Base-by-base conservation (phyloP, 2,888 invertebrate species). In the Anaspis maculata region DNA sequence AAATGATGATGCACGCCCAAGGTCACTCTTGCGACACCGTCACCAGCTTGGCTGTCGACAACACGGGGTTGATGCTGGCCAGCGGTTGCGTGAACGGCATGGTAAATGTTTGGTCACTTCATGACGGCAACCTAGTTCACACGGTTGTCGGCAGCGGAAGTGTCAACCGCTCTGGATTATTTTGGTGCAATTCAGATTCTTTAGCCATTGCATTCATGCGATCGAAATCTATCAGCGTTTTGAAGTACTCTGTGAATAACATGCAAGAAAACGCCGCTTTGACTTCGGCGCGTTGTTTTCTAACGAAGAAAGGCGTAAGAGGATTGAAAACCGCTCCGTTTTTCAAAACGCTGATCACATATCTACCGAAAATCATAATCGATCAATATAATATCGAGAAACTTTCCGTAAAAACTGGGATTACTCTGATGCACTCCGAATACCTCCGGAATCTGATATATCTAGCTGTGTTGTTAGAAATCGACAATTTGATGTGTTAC, bases 61-160 rank as follows among this genome's bases (percentile, higher is more conserved):
- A 64, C 10, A 65, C 61, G 39, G 74, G 72, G 2, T 57, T 71
- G 22, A 59, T 76, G 42, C 51, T 77, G 33, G 74, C 73, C 1
- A 70, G 73, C 41, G 75, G 74, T 41, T 69, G 67, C 47, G 49
- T 54, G 4, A 60, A 55, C 35, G 74, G 74, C 3, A 67, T 74
- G 43, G 64, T 76, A 3, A 77, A 77, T 49, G 66, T 77, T 33
- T 77, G 77, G 77, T 73, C 74, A 0, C 56, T 77, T 11, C 64
- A 72, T 55, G 72, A 75, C 55, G 74, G 73, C 1, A 68, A 68
- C 37, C 54, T 77, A 25, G 59, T 75, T 4, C 69, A 75, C 46
- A 74, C 74, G 1, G 56, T 67, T 13, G 67, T 70, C 7, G 74
- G 74, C 2, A 62, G 52, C 30, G 64, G 67, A 2, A 76, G 76